Percentiles rank a stretch among this genome's conserved stretches.
Evolutionary conservation across 2,888 invertebrate species (phyloP).

Genomic region (Volucella inanis): DNA sequence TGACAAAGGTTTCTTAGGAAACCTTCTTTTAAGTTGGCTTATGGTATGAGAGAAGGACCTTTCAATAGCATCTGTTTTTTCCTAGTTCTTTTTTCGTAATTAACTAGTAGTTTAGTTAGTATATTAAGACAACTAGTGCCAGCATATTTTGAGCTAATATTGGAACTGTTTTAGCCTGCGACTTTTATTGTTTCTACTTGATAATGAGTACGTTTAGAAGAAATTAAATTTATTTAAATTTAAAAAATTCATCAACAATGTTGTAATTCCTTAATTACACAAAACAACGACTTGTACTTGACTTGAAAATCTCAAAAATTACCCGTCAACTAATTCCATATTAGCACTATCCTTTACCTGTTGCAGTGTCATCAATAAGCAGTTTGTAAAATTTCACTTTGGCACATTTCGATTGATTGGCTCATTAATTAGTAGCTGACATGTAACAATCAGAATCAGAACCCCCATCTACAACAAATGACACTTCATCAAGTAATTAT

Average conservation of each 20-base stretch:
- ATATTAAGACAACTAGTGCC: too few relatives aligned
- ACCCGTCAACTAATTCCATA: conserved; percentile 12
- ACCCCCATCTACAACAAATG: conserved; percentile 34
- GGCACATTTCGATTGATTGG: conserved; percentile 32
- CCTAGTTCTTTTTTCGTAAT: too few relatives aligned
- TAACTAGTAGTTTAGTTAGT: too few relatives aligned
- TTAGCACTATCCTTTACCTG: neutral
- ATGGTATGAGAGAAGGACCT: too few relatives aligned
- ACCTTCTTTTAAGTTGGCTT: too few relatives aligned
- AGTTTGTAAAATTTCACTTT: conserved; percentile 23
- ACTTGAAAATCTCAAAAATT: conserved; percentile 21
- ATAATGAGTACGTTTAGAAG: neutral
- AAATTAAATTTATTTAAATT: neutral
- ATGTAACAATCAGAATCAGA: conserved; percentile 61
- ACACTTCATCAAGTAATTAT: conserved; percentile 53
- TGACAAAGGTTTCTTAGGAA: too few relatives aligned
- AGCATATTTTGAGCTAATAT: too few relatives aligned
- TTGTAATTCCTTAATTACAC: neutral
- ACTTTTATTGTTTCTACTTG: neutral
- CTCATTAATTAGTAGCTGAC: conserved; percentile 51
- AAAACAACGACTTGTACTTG: conserved; percentile 12
- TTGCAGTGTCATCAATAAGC: conserved; percentile 2
- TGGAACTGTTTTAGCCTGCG: neutral
- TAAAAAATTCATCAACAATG: neutral
- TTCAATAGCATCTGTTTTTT: too few relatives aligned